Percentiles rank a stretch among this genome's conserved stretches.
These are phyloP conservation scores for Betta splendens DNA, from an alignment of 2,797 vertebrate genomes.

Conservation along the genomic window DNA sequence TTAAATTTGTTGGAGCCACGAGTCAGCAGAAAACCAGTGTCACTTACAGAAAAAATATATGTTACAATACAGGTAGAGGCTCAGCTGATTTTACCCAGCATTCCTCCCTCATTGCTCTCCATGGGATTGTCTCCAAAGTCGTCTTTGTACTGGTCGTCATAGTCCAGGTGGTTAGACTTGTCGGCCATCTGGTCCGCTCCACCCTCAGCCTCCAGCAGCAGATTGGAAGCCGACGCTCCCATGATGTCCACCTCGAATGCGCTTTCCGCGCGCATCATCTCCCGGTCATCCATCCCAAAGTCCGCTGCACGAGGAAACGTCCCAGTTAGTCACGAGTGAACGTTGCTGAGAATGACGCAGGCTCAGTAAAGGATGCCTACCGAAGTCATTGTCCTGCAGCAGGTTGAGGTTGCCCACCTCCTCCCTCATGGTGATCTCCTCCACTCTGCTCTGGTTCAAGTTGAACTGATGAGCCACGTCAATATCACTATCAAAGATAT, in stretches of 20 bases:
- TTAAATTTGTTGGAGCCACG: background rate
- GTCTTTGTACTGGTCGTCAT: slow-evolving; percentile 82
- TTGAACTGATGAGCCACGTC: slow-evolving; percentile 99
- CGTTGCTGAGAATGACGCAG: background rate
- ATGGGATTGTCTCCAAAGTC: slow-evolving; percentile 88
- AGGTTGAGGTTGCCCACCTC: slow-evolving; percentile 97
- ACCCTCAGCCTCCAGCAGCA: slow-evolving; percentile 90
- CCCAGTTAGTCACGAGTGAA: background rate
- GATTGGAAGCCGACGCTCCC: slow-evolving; percentile 88
- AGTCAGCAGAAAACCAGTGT: background rate
- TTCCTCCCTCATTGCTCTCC: slow-evolving; percentile 91
- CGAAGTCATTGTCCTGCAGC: slow-evolving; percentile 97
- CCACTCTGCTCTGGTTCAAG: slow-evolving; percentile 98
- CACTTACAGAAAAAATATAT: too few relatives aligned
- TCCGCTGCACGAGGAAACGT: slow-evolving; percentile 79
- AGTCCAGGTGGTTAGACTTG: slow-evolving; percentile 91
- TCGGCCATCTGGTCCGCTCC: slow-evolving; percentile 83
- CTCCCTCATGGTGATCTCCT: slow-evolving; percentile 99
- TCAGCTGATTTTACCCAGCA: slow-evolving; percentile 87
- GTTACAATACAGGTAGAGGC: too few relatives aligned
- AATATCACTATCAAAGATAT: slow-evolving; percentile 87
- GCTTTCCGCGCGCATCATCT: slow-evolving; percentile 93
- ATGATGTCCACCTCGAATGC: slow-evolving; percentile 94
- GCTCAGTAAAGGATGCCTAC: slow-evolving; percentile 69
- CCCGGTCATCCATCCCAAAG: slow-evolving; percentile 95